Base-by-base conservation (phyloP, 2,113 vertebrate genomes). In the Actinemys pallida region DNA sequence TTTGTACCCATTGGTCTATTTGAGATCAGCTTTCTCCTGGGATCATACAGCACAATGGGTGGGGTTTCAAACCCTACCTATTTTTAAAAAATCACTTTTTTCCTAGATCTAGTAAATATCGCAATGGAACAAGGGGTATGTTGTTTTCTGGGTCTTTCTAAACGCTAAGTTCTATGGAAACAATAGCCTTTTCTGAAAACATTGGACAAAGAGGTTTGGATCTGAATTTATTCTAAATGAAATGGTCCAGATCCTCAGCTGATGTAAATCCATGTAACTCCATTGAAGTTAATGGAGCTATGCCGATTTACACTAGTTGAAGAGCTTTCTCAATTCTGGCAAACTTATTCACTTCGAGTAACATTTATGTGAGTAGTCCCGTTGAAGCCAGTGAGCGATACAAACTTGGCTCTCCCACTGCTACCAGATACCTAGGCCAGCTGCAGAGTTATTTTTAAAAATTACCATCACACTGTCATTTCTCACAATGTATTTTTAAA, bases 401-500 rank as follows among this genome's bases (percentile, higher is more conserved):
- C 29, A 47, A 78, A 56, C 7, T 49, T 59, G 42, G 54, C 9
- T 49, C 35, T 54, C 17, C 29, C 76, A 49, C 49, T 20, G 54
- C 35, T 83, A 81, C 12, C 79, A 35, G n/a, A 83, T 87, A 50
- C n/a, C 62, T 69, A 69, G 31, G 17, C 62, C 65, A 72, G 39
- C 24, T 11, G n/a, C 50, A 54, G 72, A 75, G 24, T 54, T 25
- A 69, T 86, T 86, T 90, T 90, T 93, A 5, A 82, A 91, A 87
- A 90, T 88, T 25, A n/a, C 7, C 78, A 17, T 13, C 20, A 79
- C 19, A 84, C 93, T n/a, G 47, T 86, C 79, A 84, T 93, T 93
- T 90, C 54, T 96, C 6, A 92, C 31, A 85, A n/a, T n/a, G 42
- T 75, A 56, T 95, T 83, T 98, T 96, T 90, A 82, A 95, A 98